Evolutionary conservation across 2,113 vertebrate species (phyloP).

Genomic region (Pelmatolapia mariae): DNA sequence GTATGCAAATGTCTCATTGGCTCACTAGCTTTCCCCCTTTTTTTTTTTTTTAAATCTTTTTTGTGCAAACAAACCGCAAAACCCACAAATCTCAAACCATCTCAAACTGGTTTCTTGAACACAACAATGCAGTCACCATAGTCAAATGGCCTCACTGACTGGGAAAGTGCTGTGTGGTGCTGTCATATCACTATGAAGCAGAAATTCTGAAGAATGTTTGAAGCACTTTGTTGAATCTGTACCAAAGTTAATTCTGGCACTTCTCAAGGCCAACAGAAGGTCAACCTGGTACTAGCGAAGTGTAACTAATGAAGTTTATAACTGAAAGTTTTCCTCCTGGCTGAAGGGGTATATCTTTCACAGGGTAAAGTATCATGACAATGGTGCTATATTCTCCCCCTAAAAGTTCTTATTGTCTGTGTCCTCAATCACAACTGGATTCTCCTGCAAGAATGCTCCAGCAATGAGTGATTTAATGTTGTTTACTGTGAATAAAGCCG

Average conservation of each 20-base stretch:
- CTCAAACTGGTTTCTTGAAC: background rate
- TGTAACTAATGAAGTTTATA: background rate
- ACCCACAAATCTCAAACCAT: background rate
- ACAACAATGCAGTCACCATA: fast-evolving
- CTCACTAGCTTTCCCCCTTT: background rate
- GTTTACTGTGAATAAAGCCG: background rate
- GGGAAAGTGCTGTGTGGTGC: background rate
- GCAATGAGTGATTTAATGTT: background rate
- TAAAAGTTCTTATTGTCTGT: background rate
- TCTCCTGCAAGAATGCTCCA: background rate
- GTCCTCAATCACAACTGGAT: background rate
- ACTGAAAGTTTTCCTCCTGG: background rate
- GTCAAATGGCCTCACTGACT: background rate
- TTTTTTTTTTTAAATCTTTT: background rate
- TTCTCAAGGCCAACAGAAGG: background rate
- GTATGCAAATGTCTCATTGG: background rate
- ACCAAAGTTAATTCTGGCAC: background rate
- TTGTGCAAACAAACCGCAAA: background rate
- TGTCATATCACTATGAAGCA: background rate
- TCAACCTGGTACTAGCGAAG: background rate
- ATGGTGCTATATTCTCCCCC: background rate
- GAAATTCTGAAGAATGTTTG: background rate
- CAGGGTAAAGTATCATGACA: background rate
- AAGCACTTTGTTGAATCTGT: background rate
- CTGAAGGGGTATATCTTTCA: background rate